These are phyloP conservation scores for Chitala chitala DNA, from an alignment of 2,113 vertebrate genomes.

Conservation along the genomic window DNA sequence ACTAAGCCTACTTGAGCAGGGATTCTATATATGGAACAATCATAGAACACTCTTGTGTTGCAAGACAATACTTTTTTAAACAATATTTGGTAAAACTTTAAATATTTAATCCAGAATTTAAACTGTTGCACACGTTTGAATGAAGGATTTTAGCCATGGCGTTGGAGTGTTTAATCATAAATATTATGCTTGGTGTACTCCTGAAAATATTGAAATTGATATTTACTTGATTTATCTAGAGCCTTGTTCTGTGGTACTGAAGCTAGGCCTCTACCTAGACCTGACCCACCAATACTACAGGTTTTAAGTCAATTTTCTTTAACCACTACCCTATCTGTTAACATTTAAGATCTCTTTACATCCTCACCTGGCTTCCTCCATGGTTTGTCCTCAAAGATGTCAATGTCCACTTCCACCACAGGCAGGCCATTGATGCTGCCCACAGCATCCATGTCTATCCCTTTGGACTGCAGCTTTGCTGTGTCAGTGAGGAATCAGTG, in stretches of 20 bases:
- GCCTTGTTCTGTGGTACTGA: too few species aligned
- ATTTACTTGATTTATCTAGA: too few species aligned
- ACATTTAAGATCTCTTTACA: background rate
- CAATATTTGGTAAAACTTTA: background rate
- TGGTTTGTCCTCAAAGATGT: constrained; percentile 68
- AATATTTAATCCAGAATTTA: too few species aligned
- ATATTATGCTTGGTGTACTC: too few species aligned
- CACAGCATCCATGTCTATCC: constrained; percentile 60
- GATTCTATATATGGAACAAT: background rate
- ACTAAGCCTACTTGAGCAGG: background rate
- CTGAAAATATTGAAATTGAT: too few species aligned
- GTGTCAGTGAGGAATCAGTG: constrained; percentile 14
- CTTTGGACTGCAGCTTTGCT: constrained; percentile 65
- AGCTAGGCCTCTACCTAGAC: too few species aligned
- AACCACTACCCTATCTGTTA: too few species aligned
- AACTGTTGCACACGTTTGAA: too few species aligned
- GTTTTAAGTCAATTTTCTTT: too few species aligned
- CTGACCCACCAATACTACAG: too few species aligned
- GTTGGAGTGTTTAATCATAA: too few species aligned
- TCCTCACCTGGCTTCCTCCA: constrained; percentile 68
- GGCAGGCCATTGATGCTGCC: constrained; percentile 64
- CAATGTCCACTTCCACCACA: constrained; percentile 64
- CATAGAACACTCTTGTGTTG: background rate
- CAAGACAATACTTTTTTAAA: background rate
- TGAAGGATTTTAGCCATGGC: too few species aligned